Evolutionary conservation across 1,140 invertebrate species (phyloP).

Genomic region (Trichomalopsis sarcophagae): DNA sequence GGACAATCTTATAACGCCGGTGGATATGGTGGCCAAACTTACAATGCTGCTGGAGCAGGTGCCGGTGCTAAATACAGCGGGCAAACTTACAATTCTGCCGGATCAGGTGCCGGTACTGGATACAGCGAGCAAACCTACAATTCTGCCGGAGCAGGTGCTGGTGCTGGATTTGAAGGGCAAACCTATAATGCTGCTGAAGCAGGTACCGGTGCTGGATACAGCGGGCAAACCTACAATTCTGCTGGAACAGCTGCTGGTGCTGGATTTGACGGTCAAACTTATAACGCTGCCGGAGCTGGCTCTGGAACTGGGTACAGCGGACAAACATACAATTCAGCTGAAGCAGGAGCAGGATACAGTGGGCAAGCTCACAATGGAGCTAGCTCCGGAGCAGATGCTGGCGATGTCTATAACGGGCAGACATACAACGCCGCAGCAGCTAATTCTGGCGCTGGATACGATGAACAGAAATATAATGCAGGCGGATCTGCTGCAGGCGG

Average conservation of each 20-base stretch:
- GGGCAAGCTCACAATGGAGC: constrained; percentile 13
- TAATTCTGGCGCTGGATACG: neutral
- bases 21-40: constrained; percentile 31
- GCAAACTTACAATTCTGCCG: neutral
- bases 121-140: neutral
- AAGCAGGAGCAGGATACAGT: neutral
- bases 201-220: neutral
- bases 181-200: constrained; percentile 10
- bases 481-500: neutral
- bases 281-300: neutral
- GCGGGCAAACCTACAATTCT: constrained; percentile 23
- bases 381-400: neutral
- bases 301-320: neutral
- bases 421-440: neutral
- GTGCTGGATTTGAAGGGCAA: neutral
- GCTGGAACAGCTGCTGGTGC: neutral
- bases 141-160: neutral
- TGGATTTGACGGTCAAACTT: neutral
- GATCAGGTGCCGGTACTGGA: neutral
- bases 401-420: constrained; percentile 29
- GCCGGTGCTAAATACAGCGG: neutral
- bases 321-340: neutral
- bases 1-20: constrained; percentile 17
- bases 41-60: neutral
- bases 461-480: neutral